These are phyloP conservation scores for Linepithema humile DNA, from an alignment of 1,140 invertebrate genomes.

Conservation along the genomic window DNA sequence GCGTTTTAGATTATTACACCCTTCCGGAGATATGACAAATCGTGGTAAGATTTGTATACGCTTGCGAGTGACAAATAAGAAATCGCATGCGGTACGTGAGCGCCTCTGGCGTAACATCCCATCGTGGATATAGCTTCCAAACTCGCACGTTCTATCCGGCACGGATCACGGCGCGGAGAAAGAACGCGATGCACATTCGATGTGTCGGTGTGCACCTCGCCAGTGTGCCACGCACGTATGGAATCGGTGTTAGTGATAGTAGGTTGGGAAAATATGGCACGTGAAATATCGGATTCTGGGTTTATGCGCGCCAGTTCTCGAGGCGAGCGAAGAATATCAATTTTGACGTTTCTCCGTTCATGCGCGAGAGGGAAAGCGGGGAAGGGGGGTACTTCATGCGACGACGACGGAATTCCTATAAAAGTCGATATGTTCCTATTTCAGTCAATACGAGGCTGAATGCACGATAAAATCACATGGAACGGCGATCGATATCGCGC, in stretches of 20 bases:
- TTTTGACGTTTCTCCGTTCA: slow-evolving; percentile 79
- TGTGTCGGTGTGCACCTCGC: slow-evolving; percentile 47
- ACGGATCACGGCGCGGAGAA: slow-evolving; percentile 54
- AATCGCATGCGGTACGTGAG: slow-evolving; percentile 56
- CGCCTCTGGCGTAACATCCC: slow-evolving; percentile 56
- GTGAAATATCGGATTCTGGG: slow-evolving; percentile 81
- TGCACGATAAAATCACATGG: slow-evolving; percentile 76
- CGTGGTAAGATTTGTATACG: slow-evolving; percentile 29
- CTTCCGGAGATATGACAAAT: slow-evolving; percentile 27
- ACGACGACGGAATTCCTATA: slow-evolving; percentile 73
- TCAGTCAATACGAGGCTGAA: slow-evolving; percentile 79
- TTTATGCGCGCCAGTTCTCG: slow-evolving; percentile 75
- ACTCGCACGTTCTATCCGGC: slow-evolving; percentile 59
- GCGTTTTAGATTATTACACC: not conserved
- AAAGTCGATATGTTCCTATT: slow-evolving; percentile 81
- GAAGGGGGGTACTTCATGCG: slow-evolving; percentile 6
- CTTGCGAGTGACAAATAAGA: slow-evolving; percentile 44
- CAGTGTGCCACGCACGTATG: slow-evolving; percentile 17
- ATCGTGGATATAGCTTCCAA: slow-evolving; percentile 55
- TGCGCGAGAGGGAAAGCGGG: slow-evolving; percentile 15
- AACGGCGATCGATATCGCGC: slow-evolving; percentile 79
- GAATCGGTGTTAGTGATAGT: slow-evolving; percentile 51
- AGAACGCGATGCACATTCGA: slow-evolving; percentile 55
- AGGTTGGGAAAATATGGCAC: slow-evolving; percentile 66
- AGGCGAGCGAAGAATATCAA: slow-evolving; percentile 81